phyloP scores from a whole-genome alignment of 2,888 invertebrate genomes.

The Mellilla xanthometata region DNA sequence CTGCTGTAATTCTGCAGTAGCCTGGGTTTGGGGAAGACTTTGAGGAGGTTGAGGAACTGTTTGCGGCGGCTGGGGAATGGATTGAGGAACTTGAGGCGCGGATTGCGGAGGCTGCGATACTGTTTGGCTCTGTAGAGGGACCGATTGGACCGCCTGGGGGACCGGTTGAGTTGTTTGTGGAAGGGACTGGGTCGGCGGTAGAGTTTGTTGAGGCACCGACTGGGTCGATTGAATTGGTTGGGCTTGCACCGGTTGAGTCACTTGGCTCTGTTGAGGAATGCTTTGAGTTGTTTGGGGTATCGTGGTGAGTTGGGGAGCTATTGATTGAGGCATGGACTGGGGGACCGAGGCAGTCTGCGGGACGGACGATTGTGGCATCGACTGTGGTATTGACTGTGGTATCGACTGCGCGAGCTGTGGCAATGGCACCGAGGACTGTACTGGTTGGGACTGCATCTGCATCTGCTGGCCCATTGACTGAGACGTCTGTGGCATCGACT shows the following conservation, averaged over 20 bases:
- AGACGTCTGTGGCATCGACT: conserved; percentile 31
- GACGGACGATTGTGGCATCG: conserved; percentile 29
- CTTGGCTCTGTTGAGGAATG: conserved; percentile 22
- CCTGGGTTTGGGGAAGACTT: conserved; percentile 15
- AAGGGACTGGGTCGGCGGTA: conserved; percentile 19
- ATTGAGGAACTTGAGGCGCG: conserved; percentile 26
- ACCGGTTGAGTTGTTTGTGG: conserved; percentile 29
- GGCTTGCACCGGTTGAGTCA: conserved; percentile 24
- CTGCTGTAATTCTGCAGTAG: conserved; percentile 52
- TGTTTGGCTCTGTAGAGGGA: conserved; percentile 19
- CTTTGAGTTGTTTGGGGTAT: conserved; percentile 32
- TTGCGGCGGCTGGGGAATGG: conserved; percentile 21
- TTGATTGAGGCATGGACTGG: conserved; percentile 21
- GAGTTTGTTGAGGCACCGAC: conserved; percentile 21
- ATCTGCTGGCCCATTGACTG: conserved; percentile 21
- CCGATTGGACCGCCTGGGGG: conserved; percentile 23
- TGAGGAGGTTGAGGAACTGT: conserved; percentile 21
- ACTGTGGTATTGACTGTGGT: conserved; percentile 22
- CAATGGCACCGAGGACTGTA: conserved; percentile 33
- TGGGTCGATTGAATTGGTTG: conserved; percentile 28
- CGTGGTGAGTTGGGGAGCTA: conserved; percentile 11
- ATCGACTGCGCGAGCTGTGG: conserved; percentile 27
- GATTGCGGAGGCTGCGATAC: conserved; percentile 26
- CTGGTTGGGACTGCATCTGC: conserved; percentile 23
- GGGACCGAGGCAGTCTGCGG: conserved; percentile 29